Evolutionary conservation across 2,888 invertebrate species (phyloP).

Genomic region (Lamellibrachia columna): DNA sequence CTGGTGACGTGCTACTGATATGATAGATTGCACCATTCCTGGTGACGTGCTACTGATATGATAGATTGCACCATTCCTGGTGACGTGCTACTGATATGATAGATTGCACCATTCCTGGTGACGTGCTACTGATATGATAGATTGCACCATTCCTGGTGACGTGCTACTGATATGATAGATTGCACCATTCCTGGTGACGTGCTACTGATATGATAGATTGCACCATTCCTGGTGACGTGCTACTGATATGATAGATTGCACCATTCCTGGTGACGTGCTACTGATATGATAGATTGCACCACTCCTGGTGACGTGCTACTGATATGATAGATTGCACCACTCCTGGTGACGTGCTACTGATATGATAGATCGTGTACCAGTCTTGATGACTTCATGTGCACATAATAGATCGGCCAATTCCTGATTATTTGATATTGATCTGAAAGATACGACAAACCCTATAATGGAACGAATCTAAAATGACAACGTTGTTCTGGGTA

Average conservation of each 20-base stretch:
- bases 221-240: too few relatives aligned
- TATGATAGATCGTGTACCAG: background rate
- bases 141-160: too few relatives aligned
- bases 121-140: background rate
- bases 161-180: too few relatives aligned
- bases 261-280: background rate
- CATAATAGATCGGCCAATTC: background rate
- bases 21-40: background rate
- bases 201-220: too few relatives aligned
- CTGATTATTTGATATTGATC: background rate
- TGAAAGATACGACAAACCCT: background rate
- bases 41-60: background rate
- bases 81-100: too few relatives aligned
- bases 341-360: background rate
- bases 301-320: background rate
- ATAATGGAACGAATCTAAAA: background rate
- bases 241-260: too few relatives aligned
- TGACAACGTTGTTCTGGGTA: background rate
- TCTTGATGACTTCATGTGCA: background rate
- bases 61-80: background rate
- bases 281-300: background rate
- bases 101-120: too few relatives aligned
- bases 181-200: too few relatives aligned
- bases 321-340: background rate
- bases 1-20: background rate